Evolutionary conservation across 2,113 vertebrate species (phyloP), one percentile per base, ranked within the genome.

Genomic region (Daphoenositta chrysoptera): DNA sequence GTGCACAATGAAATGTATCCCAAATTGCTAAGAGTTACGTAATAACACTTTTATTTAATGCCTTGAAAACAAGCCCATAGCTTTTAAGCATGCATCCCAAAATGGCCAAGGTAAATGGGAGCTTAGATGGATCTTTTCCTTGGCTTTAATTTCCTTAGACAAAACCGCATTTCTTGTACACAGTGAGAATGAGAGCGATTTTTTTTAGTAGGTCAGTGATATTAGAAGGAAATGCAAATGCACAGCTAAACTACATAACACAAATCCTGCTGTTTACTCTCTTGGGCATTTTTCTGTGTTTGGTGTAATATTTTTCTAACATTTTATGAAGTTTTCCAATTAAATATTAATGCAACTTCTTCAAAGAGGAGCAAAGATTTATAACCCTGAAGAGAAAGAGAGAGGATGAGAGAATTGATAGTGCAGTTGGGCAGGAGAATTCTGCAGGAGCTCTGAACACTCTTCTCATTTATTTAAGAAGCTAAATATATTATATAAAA

Each of bases 271-370:
- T 95, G 80, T 96, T 95, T 97, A 64, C 47, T 97, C 96, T 96
- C 97, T 54, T 94, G 95, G 94, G 97, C 44, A 95, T 97, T 98
- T 83, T 85, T 77, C 86, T 72, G 70, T 79, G 79, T 87, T 97
- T 96, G 86, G 69, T 92, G 93, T 91, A 97, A 97, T 97, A 96
- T 97, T 97, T 97, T 98, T 94, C 89, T 95, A 97, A 96, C 82
- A 95, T 96, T 97, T 94, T 93, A 93, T 92, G 90, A 97, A 94
- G 84, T 96, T 97, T 97, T 96, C 51, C 90, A 96, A 97, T 98
- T 98, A 98, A 98, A 98, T 98, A 97, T 98, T 98, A 97, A 98
- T 97, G 91, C 84, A 93, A 50, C 26, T 92, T 96, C 88, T 92
- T 96, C 93, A 96, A 97, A 97, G 90, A 94, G 91, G 93, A 97